Conservation (phyloP, 2,888 invertebrate species). For the Thera obeliscata region DNA sequence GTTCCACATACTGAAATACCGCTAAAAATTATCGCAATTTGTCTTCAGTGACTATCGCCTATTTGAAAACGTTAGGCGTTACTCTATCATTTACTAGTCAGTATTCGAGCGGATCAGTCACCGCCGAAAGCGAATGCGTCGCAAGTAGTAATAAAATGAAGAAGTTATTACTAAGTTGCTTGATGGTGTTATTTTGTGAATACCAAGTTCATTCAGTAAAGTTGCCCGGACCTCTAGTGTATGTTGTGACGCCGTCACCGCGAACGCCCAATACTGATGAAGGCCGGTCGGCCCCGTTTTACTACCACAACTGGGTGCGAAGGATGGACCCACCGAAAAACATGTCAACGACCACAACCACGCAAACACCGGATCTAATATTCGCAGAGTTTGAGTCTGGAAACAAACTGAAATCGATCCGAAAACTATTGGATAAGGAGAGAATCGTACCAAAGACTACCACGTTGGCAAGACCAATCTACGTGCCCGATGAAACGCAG, state of each 20-base stretch:
- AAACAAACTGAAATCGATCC: conserved; percentile 68
- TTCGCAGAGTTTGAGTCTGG: conserved; percentile 78
- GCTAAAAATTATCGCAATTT: conserved; percentile 81
- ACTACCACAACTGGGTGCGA: conserved; percentile 77
- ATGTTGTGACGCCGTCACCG: conserved; percentile 75
- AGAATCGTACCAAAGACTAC: conserved; percentile 52
- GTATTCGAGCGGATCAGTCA: conserved; percentile 60
- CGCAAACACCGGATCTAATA: conserved; percentile 74
- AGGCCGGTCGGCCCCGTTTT: conserved; percentile 71
- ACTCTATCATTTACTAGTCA: conserved; percentile 66
- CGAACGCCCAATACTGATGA: conserved; percentile 53
- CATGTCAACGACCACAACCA: conserved; percentile 51
- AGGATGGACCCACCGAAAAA: conserved; percentile 67
- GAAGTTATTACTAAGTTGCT: conserved; percentile 48
- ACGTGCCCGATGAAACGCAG: conserved; percentile 61
- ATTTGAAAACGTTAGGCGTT: conserved; percentile 56
- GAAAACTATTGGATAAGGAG: conserved; percentile 72
- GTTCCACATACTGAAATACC: conserved; percentile 77
- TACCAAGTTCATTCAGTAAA: conserved; percentile 53
- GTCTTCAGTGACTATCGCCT: conserved; percentile 50
- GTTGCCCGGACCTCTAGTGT: conserved; percentile 71
- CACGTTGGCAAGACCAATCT: conserved; percentile 62
- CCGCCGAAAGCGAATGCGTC: conserved; percentile 53
- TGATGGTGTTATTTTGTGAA: conserved; percentile 57
- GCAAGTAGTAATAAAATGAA: conserved; percentile 59